phyloP scores from a whole-genome alignment of 2,113 vertebrate genomes.

The Campylomormyrus numenius region DNA sequence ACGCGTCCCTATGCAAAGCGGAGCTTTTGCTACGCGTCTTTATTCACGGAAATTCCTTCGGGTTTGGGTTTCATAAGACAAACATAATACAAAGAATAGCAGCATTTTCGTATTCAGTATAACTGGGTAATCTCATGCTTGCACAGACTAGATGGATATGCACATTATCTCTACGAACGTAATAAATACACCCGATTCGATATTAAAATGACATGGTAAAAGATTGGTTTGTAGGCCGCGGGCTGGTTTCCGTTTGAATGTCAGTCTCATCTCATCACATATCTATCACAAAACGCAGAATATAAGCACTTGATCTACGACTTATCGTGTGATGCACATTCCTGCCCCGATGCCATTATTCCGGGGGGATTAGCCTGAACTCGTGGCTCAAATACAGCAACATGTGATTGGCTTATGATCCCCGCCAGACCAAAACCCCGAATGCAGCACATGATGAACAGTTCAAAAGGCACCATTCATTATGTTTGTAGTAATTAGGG shows the following conservation, averaged over 20 bases:
- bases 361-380: conserved; percentile 51
- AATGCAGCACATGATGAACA: conserved; percentile 26
- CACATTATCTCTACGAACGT: background rate
- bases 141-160: background rate
- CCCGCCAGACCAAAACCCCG: background rate
- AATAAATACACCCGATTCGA: background rate
- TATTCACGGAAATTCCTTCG: background rate
- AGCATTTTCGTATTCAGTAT: background rate
- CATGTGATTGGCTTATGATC: conserved; percentile 33
- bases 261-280: background rate
- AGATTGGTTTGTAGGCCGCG: background rate
- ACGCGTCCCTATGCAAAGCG: background rate
- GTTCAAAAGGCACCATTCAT: conserved; percentile 17
- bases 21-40: background rate
- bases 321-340: conserved; percentile 58
- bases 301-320: conserved; percentile 4
- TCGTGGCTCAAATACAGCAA: conserved; percentile 44
- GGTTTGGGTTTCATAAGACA: background rate
- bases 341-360: conserved; percentile 37
- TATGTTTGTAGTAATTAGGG: conserved; percentile 6
- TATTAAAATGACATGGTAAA: background rate
- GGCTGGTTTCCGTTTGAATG: background rate
- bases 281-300: background rate
- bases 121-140: background rate
- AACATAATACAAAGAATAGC: background rate